Conservation (phyloP, 2,113 vertebrate species). For the Scalopus aquaticus region DNA sequence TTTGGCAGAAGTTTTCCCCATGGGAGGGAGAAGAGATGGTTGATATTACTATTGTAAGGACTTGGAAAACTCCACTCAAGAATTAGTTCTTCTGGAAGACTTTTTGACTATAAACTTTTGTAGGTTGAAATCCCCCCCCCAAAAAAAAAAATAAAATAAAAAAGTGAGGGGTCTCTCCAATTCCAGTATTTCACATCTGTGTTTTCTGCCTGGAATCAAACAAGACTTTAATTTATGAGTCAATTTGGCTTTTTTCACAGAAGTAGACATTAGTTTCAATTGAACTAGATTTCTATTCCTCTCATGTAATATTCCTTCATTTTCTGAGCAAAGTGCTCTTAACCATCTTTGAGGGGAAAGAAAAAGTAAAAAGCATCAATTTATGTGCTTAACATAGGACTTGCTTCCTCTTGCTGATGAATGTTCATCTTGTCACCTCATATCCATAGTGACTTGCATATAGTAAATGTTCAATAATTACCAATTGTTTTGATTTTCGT, state of each 20-base stretch:
- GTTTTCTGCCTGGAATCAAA: neutral
- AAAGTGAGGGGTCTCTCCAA: neutral
- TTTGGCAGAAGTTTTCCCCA: constrained; percentile 19
- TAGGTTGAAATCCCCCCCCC: neutral
- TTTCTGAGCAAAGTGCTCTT: neutral
- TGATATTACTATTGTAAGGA: constrained; percentile 27
- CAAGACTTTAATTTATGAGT: neutral
- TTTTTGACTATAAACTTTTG: neutral
- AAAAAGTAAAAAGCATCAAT: constrained; percentile 6
- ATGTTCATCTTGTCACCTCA: neutral
- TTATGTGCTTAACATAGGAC: neutral
- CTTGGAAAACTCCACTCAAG: constrained; percentile 64
- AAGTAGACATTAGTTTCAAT: neutral
- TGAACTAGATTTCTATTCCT: neutral
- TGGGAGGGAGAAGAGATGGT: constrained; percentile 30
- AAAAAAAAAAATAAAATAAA: neutral
- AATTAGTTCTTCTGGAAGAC: constrained; percentile 13
- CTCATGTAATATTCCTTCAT: neutral
- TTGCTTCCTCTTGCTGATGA: neutral
- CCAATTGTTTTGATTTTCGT: constrained; percentile 1
- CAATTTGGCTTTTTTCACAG: neutral
- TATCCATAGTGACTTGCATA: neutral
- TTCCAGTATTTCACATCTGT: neutral
- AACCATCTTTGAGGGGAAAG: neutral
- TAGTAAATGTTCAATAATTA: neutral